Evolutionary conservation across 2,113 vertebrate genomes (phyloP), one percentile per base, ranked within the genome.

Genomic region (Crocuta crocuta): DNA sequence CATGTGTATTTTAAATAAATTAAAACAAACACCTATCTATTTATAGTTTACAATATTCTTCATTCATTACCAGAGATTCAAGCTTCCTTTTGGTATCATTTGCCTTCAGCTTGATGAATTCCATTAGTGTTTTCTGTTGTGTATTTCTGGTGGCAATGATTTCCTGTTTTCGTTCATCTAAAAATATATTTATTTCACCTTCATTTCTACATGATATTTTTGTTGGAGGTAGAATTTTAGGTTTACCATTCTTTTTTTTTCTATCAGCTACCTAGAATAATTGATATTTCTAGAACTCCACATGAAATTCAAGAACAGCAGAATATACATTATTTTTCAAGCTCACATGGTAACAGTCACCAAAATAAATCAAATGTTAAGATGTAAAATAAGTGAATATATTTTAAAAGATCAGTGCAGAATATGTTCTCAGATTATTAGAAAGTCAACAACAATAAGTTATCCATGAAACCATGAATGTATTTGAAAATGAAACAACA

Each of bases 291-390:
- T 89, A 78, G 7, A 79, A 70, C 43, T 78, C 11, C 83, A 78
- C 83, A 45, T 74, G 39, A 45, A 39, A 68, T 4, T 58, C 35
- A 78, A 71, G 28, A 39, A 50, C 70, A 84, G 24, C 35, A 76
- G 35, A 95, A 89, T 45, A 17, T 10, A 61, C 5, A 61, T 88
- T 87, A 76, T 61, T 94, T 94, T 86, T 96, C 45, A 87, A 91
- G 24, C 45, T 82, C 48, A 82, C 4, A 15, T 70, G 71, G 17
- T 48, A 82, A 76, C 19, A 33, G 12, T 86, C 17, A 33, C 8
- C 55, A 81, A 68, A 88, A 87, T 50, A 58, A 61, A 87, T 31
- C 45, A 55, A 35, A 45, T 48, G 24, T 28, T 39, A 17, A 21
- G 23, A 2, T 76, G 2, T 68, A 74, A 81, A 55, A 76, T 35